Evolutionary conservation across 1,140 invertebrate species (phyloP), one percentile per base, ranked within the genome.

Genomic region (Olivierus martensii): DNA sequence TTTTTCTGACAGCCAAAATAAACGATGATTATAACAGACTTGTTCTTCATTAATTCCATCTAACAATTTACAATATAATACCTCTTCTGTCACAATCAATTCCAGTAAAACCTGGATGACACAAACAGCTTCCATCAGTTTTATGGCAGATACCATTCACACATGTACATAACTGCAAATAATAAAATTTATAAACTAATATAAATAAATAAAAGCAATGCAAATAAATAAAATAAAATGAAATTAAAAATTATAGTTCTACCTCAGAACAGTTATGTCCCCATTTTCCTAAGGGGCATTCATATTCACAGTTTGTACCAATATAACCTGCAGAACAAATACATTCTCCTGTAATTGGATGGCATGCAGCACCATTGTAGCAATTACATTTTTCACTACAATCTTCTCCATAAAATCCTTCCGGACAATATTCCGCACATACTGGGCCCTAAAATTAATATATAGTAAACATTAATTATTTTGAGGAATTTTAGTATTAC

Each of bases 321-420:
- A 28, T 49, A 52, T 39, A 57, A 11, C 52, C 55, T 36, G 44
- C 47, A 14, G 22, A 11, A 28, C 52, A 52, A 46, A 57, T 49
- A 19, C 54, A 56, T 22, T 56, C 45, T 37, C 84, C 84, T 5
- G 77, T 84, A 3, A 86, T 75, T 59, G 87, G 84, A 70, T 90
- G 74, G 59, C 87, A 92, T 0, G 75, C 70, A 0, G 79, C 86
- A 21, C 81, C 81, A 65, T 97, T 96, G 59, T 83, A 83, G 67
- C 94, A 98, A 52, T 84, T 79, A 65, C 94, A 98, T 1, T 71
- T 66, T 42, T 75, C 63, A 34, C 47, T 22, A 22, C 55, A 57
- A 21, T 49, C 50, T 41, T 44, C 18, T 10, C 51, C 52, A 46
- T 51, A 53, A 18, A 35, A 48, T 9, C 19, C 19, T n/a, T 46